Percentiles rank a stretch among this genome's conserved stretches.
Evolutionary conservation across 2,888 invertebrate species (phyloP).

Genomic region (Eristalis pertinax): DNA sequence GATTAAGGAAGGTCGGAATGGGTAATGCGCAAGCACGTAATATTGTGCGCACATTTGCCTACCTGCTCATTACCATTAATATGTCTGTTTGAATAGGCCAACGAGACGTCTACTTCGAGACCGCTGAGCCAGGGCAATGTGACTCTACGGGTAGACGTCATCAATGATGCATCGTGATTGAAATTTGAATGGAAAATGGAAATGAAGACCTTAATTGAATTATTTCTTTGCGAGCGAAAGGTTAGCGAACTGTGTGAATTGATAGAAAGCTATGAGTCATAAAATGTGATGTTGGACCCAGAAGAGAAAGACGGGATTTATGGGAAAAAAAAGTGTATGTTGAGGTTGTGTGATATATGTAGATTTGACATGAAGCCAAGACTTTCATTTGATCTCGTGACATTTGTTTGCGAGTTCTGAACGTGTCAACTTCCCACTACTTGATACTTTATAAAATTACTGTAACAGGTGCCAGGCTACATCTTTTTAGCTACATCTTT

Average conservation of each 20-base stretch:
- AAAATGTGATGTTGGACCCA: not conserved
- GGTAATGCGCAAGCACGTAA: not conserved
- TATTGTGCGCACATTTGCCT: not conserved
- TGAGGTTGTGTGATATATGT: not conserved
- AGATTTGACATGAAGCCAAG: not conserved
- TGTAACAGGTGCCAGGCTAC: too few relatives aligned
- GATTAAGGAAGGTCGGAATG: conserved; percentile 11
- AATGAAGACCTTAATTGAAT: conserved; percentile 4
- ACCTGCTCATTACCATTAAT: not conserved
- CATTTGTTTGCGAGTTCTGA: not conserved
- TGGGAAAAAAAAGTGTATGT: not conserved
- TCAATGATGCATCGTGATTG: conserved; percentile 17
- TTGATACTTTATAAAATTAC: too few relatives aligned
- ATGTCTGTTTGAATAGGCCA: not conserved
- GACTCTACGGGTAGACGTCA: conserved; percentile 16
- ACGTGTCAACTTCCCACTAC: too few relatives aligned
- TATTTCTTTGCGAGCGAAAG: conserved; percentile 15
- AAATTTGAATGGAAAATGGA: conserved; percentile 39
- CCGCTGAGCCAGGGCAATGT: not conserved
- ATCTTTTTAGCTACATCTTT: too few relatives aligned
- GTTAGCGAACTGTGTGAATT: conserved; percentile 39
- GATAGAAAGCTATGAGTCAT: conserved; percentile 10
- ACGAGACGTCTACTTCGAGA: not conserved
- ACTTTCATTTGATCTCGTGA: not conserved
- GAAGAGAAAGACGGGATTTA: not conserved